Evolutionary conservation across 1,140 invertebrate species (phyloP).

Genomic region (Reticulitermes speratus): DNA sequence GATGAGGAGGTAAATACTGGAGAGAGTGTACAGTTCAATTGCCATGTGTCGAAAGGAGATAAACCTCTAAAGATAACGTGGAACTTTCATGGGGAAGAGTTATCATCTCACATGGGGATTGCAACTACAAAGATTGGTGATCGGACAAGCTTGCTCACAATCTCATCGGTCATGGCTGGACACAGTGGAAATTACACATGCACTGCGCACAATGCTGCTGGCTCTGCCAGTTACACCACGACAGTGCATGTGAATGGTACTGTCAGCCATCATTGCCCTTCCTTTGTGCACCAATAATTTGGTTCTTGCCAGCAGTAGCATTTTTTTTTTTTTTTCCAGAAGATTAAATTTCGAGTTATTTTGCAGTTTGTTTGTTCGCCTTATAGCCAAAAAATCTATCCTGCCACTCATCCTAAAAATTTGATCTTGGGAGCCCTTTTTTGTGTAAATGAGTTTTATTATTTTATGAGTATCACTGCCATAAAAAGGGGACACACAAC

Average conservation of each 20-base stretch:
- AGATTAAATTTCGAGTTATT: no score
- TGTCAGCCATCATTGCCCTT: background rate
- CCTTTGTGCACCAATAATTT: background rate
- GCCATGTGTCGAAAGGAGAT: constrained; percentile 47
- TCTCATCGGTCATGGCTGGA: constrained; percentile 70
- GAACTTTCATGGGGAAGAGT: constrained; percentile 40
- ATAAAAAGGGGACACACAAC: no score
- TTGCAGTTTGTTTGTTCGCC: no score
- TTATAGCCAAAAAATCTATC: no score
- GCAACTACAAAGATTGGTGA: constrained; percentile 59
- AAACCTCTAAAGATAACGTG: constrained; percentile 43
- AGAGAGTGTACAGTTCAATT: constrained; percentile 46
- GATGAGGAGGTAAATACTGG: constrained; percentile 50
- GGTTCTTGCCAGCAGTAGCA: no score
- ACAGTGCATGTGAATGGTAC: constrained; percentile 64
- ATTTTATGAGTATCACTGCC: no score
- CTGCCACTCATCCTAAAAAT: no score
- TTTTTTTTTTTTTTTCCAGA: no score
- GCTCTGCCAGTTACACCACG: constrained; percentile 58
- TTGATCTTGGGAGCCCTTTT: no score
- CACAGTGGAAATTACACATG: constrained; percentile 77
- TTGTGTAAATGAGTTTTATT: no score
- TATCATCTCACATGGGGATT: constrained; percentile 40
- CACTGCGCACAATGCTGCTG: constrained; percentile 65
- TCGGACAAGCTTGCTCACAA: constrained; percentile 70